Percentiles rank a stretch among this genome's conserved stretches.
These are phyloP conservation scores for Endotricha flammealis DNA, from an alignment of 2,888 invertebrate genomes.

Conservation along the genomic window DNA sequence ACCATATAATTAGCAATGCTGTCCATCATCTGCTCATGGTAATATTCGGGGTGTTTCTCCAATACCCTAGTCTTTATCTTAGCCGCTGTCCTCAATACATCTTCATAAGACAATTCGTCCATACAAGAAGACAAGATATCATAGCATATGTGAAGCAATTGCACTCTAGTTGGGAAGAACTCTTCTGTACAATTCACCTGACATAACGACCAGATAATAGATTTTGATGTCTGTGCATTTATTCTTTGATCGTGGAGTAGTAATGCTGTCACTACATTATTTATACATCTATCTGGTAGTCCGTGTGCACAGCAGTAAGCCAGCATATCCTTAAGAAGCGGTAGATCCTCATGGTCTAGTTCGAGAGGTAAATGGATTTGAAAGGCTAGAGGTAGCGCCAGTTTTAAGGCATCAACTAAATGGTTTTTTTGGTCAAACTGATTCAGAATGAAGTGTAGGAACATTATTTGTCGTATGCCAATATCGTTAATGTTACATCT, in stretches of 20 bases:
- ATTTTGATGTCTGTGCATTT: conserved; percentile 65
- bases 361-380: conserved; percentile 79
- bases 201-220: conserved; percentile 77
- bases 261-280: conserved; percentile 72
- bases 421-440: conserved; percentile 71
- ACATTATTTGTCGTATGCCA: conserved; percentile 79
- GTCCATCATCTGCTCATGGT: conserved; percentile 80
- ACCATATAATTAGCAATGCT: conserved; percentile 72
- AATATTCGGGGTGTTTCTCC: conserved; percentile 73
- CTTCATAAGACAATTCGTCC: conserved; percentile 57
- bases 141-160: conserved; percentile 71
- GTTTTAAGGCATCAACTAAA: conserved; percentile 79
- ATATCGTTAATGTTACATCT: conserved; percentile 80
- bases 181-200: conserved; percentile 61
- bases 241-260: conserved; percentile 59
- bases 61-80: conserved; percentile 64
- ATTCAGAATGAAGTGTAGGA: conserved; percentile 78
- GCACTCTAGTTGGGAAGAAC: conserved; percentile 54
- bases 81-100: conserved; percentile 69
- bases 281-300: conserved; percentile 69
- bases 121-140: conserved; percentile 65
- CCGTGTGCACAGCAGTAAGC: conserved; percentile 69
- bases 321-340: conserved; percentile 72
- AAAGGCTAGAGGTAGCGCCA: conserved; percentile 83
- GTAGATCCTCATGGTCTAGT: conserved; percentile 73